Conservation (phyloP, 1,140 invertebrate species). For the Leptinotarsa texana region DNA sequence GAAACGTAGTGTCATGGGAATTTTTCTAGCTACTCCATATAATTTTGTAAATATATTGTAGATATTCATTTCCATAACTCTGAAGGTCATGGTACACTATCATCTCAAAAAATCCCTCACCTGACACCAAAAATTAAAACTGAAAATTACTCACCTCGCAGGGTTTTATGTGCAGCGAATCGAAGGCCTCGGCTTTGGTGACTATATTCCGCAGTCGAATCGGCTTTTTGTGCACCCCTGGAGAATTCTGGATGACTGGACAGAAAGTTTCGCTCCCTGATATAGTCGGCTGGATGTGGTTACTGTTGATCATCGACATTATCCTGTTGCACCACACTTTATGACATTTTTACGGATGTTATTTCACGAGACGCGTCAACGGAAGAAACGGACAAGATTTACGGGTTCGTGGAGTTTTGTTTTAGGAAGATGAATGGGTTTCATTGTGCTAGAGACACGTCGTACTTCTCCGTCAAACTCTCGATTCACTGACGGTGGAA, state of each 20-base stretch:
- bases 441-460: background rate
- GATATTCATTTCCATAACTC: too few species aligned
- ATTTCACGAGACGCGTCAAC: background rate
- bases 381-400: background rate
- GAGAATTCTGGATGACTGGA: constrained; percentile 40
- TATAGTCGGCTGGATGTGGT: constrained; percentile 35
- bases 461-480: too few species aligned
- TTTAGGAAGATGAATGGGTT: background rate
- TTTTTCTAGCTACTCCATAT: too few species aligned
- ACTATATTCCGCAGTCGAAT: constrained; percentile 65
- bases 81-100: too few species aligned
- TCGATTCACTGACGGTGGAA: too few species aligned
- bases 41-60: too few species aligned
- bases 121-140: background rate
- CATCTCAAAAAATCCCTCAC: background rate
- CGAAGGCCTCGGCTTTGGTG: constrained; percentile 65
- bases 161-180: constrained; percentile 61
- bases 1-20: too few species aligned
- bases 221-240: constrained; percentile 59
- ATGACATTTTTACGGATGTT: background rate
- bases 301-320: constrained; percentile 47
- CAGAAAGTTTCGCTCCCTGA: constrained; percentile 24
- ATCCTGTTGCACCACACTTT: constrained; percentile 17
- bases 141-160: constrained; percentile 44
- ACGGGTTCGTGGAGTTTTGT: background rate